A percentile compares a stretch with the other conserved stretches of the same genome.
phyloP scores from a whole-genome alignment of 2,113 vertebrate species.

The Phalacrocorax brasilianus region DNA sequence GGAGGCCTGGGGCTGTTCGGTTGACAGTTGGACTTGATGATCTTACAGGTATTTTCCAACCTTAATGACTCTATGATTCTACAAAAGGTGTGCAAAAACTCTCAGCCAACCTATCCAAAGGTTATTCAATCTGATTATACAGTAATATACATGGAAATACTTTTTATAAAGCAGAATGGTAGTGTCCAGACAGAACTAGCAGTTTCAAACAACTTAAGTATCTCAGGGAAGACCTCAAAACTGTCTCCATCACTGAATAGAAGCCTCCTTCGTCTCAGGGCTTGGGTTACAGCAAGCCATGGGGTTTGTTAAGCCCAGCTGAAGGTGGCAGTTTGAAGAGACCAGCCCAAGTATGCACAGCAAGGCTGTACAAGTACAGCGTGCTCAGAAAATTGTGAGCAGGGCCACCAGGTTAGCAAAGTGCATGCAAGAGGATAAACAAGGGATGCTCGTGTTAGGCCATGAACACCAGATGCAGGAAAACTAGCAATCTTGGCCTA shows the following conservation, averaged over 20 bases:
- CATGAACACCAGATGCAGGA: not conserved
- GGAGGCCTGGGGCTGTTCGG: too few relatives aligned
- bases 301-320: not conserved
- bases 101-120: too few relatives aligned
- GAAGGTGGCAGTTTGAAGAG: not conserved
- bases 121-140: too few relatives aligned
- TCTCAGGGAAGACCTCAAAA: not conserved
- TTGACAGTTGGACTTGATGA: too few relatives aligned
- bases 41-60: too few relatives aligned
- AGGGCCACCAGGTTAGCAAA: not conserved
- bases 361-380: not conserved
- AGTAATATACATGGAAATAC: not conserved
- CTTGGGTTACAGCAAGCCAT: not conserved
- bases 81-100: too few relatives aligned
- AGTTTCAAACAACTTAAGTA: slow-evolving; percentile 17
- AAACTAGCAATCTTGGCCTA: not conserved
- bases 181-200: slow-evolving; percentile 9
- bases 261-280: not conserved
- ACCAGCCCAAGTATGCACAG: not conserved
- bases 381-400: not conserved
- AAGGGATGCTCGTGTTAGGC: not conserved
- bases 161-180: slow-evolving; percentile 38
- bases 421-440: not conserved
- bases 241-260: not conserved
- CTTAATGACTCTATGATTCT: too few relatives aligned